Evolutionary conservation across 2,797 vertebrate species (phyloP), one percentile per base, ranked within the genome.

Genomic region (Lycodopsis pacificus): DNA sequence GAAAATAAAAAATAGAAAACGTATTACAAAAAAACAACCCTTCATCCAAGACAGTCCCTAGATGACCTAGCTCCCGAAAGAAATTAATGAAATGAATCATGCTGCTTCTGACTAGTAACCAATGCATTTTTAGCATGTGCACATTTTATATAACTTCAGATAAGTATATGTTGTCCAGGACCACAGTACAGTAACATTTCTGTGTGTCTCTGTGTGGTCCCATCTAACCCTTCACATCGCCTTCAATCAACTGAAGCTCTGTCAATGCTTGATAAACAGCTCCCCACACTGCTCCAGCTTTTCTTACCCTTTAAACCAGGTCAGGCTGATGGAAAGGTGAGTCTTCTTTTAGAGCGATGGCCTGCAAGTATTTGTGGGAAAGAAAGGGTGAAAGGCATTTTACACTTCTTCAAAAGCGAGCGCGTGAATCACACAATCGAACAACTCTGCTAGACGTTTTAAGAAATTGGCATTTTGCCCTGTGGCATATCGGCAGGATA

Each of bases 101-200:
- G 94, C 94, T 95, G 94, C 95, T 95, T 95, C 88, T 90, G 84
- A 90, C 81, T 90, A 92, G 86, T 94, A 94, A 92, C 86, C 87
- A 92, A 93, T 94, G 92, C 90, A 92, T 94, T 93, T 93, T 93
- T 90, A 91, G 94, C 94, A 94, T 94, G 94, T 93, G 88, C 51
- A 62, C 86, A 80, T 93, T 94, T 93, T 91, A 82, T 89, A 91
- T 82, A 83, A 85, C 79, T 73, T 81, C 88, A 89, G 85, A 77
- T 81, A 83, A 82, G 76, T 85, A 83, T 81, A 84, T 85, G 76
- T 83, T 86, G 73, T 89, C 69, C 63, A 36, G 53, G 76, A 83
- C 71, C 81, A 74, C 71, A 57, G 53, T 67, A 75, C 82, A 85
- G 66, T 71, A 83, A 80, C 70, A 76, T 86, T 32, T 83, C 56